Percentiles rank a stretch among this genome's conserved stretches.
Conservation (phyloP, 2,113 vertebrate species). For the Ranitomeya variabilis region DNA sequence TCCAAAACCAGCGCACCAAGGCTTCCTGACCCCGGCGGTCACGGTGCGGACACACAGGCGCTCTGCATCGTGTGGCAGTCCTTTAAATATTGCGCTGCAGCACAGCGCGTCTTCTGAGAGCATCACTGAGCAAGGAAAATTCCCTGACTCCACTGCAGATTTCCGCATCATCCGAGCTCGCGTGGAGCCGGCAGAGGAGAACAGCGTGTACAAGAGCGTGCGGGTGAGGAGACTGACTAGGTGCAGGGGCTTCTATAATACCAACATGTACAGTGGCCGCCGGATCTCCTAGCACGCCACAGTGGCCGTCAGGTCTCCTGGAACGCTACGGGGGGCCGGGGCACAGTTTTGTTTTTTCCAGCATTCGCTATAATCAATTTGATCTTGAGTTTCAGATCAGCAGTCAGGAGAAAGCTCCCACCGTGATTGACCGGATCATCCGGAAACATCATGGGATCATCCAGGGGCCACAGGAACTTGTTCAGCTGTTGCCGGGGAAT, state of each 20-base stretch:
- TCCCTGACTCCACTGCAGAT: constrained; percentile 64
- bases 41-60: constrained; percentile 82
- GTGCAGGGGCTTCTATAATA: not conserved
- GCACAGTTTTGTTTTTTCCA: not conserved
- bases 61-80: constrained; percentile 86
- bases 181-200: constrained; percentile 83
- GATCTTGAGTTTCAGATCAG: constrained; percentile 74
- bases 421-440: constrained; percentile 71
- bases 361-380: not conserved
- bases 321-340: not conserved
- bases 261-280: not conserved
- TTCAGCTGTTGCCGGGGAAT: constrained; percentile 84
- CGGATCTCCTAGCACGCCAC: not conserved
- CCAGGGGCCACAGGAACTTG: constrained; percentile 72
- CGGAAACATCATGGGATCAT: constrained; percentile 38
- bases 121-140: constrained; percentile 12
- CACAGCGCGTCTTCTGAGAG: constrained; percentile 72
- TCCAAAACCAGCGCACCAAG: constrained; percentile 60
- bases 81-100: constrained; percentile 58
- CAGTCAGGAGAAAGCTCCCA: constrained; percentile 88
- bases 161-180: constrained; percentile 85
- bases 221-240: constrained; percentile 72
- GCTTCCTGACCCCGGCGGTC: constrained; percentile 66
- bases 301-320: not conserved
- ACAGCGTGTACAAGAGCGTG: constrained; percentile 89